phyloP scores from a whole-genome alignment of 2,888 invertebrate species.

The Vanessa cardui region DNA sequence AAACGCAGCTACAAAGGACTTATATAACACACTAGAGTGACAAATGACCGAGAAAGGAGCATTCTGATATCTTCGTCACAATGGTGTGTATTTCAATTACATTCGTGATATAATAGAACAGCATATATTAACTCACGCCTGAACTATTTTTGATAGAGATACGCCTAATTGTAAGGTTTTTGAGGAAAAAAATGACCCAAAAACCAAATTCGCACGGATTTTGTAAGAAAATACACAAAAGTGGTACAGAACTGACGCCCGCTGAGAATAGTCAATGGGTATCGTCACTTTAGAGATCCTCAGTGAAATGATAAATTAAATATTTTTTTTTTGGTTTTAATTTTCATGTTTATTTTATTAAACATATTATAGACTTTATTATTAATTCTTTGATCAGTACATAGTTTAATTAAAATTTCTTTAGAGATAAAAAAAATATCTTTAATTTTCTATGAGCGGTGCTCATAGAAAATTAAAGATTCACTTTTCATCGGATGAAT shows the following conservation, averaged over 20 bases:
- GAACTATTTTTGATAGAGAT: constrained; percentile 5
- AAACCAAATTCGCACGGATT: constrained; percentile 59
- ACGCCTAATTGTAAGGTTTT: not conserved
- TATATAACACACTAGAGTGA: not conserved
- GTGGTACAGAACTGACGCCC: constrained; percentile 14
- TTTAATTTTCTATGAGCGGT: too few species aligned
- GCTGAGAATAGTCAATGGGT: not conserved
- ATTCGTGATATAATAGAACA: constrained; percentile 3
- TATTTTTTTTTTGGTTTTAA: too few species aligned
- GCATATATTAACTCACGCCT: constrained; percentile 23
- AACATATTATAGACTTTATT: too few species aligned
- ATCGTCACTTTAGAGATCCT: not conserved
- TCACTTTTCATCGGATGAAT: too few species aligned
- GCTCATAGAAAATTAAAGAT: too few species aligned
- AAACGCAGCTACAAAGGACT: not conserved
- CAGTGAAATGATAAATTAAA: not conserved
- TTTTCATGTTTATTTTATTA: too few species aligned
- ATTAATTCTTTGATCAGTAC: too few species aligned
- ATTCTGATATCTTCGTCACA: not conserved
- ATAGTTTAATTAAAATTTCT: too few species aligned
- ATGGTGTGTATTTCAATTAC: constrained; percentile 4
- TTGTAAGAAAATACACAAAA: constrained; percentile 27
- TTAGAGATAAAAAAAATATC: too few species aligned
- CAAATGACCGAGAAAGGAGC: constrained; percentile 21
- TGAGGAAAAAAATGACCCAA: constrained; percentile 53